Evolutionary conservation across 2,888 invertebrate species (phyloP).

Genomic region (Plagodis dolabraria): DNA sequence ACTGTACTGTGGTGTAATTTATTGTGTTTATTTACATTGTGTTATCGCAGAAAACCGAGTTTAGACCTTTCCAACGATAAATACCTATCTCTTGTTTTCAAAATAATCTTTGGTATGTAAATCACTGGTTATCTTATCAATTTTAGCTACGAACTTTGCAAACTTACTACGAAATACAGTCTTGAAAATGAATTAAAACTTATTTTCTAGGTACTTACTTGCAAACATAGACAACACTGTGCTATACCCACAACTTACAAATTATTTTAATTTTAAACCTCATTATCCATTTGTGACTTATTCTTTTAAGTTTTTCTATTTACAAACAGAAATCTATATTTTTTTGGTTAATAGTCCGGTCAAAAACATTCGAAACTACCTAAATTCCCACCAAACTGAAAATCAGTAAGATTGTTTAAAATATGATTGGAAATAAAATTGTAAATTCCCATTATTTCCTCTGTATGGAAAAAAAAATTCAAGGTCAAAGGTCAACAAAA

Average conservation of each 20-base stretch:
- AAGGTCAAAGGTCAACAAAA: too few relatives aligned
- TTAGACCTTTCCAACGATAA: conserved; percentile 19
- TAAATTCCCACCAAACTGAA: too few relatives aligned
- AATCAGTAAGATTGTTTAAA: too few relatives aligned
- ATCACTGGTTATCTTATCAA: conserved; percentile 50
- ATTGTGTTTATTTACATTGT: conserved; percentile 57
- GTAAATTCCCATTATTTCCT: too few relatives aligned
- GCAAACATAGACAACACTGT: conserved; percentile 5
- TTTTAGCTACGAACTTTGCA: conserved; percentile 37
- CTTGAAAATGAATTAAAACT: conserved; percentile 25
- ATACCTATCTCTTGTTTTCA: conserved; percentile 34
- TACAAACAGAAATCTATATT: too few relatives aligned
- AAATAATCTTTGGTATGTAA: conserved; percentile 59
- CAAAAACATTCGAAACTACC: too few relatives aligned
- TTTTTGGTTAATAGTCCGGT: too few relatives aligned
- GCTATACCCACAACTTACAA: not conserved
- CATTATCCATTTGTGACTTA: too few relatives aligned
- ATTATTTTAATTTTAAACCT: too few relatives aligned
- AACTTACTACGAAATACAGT: conserved; percentile 23
- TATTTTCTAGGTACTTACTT: conserved; percentile 12
- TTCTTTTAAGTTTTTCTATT: too few relatives aligned
- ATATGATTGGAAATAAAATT: too few relatives aligned
- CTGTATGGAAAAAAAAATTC: too few relatives aligned
- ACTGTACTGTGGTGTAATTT: conserved; percentile 26
- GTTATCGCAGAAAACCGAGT: conserved; percentile 26